Base-by-base conservation (phyloP, 37 sponge, comb jelly and placozoan genomes). In the Axinella damicornis region DNA sequence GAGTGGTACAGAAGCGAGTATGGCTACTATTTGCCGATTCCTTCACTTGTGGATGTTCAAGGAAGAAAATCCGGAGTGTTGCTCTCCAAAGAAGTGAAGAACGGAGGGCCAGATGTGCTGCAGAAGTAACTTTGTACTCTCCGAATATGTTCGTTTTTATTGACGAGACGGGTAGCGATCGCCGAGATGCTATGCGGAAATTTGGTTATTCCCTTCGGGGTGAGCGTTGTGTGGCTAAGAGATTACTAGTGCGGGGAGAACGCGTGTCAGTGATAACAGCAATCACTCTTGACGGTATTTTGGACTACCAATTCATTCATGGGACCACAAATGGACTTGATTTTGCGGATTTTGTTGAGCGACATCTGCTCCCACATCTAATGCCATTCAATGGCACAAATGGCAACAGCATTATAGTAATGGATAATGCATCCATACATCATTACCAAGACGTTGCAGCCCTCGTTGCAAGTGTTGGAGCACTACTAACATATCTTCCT, bases 141-240 rank as follows among this genome's bases (percentile, higher is more conserved):
- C 54, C 61, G 5, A 55, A 74, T 32, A 83, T 83, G 74, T 22
- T 83, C 22, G 69, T 82, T 24, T 82, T 82, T 31, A 9, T 82
- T 12, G 83, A 82, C 72, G 83, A 82, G 39, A 82, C 83, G 27
- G 82, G 82, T 4, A 52, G 80, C 30, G 32, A 66, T 56, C 36
- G 80, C 15, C 65, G 32, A 46, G 56, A 65, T 32, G 55, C 69
- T 55, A 67, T 79, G 56, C 65, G 80, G 30, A 79, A 66, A 56
- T 79, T 67, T 79, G 80, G 80, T 19, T 79, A 79, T 56, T 69
- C 70, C 33, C 56, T 46, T n/a, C 67, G 81, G 33, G 81, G 81
- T 31, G 17, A 53, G 69, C 81, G 69, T 40, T 60, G 61, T 21
- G 22, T 40, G 9, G 15, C 69, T 33, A 52, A 37, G 31, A 79